These are phyloP conservation scores for Melanotaenia boesemani DNA, from an alignment of 2,797 vertebrate species.

Conservation along the genomic window DNA sequence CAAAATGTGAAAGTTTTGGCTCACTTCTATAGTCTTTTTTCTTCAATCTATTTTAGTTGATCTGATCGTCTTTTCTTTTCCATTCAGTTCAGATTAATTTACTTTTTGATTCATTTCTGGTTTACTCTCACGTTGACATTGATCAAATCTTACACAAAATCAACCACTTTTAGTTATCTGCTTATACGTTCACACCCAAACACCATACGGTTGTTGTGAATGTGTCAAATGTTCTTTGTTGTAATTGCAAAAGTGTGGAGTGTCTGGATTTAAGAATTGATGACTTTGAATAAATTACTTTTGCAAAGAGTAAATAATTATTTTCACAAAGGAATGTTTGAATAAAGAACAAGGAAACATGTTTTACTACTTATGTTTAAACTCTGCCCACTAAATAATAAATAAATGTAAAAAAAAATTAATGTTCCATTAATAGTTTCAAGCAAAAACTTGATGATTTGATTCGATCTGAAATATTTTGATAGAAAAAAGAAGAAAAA, in stretches of 20 bases:
- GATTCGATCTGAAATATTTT: background rate
- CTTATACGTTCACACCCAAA: constrained; percentile 4
- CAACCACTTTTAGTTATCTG: background rate
- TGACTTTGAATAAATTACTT: background rate
- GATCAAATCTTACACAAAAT: constrained; percentile 21
- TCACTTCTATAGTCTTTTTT: background rate
- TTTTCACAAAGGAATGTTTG: background rate
- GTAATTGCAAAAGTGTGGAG: background rate
- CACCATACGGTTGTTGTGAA: background rate
- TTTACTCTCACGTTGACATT: constrained; percentile 7
- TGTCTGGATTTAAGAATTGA: background rate
- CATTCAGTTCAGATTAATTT: constrained; percentile 3
- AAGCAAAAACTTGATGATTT: background rate
- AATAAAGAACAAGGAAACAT: background rate
- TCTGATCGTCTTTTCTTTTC: constrained; percentile 1
- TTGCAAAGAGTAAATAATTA: background rate
- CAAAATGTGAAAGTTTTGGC: constrained; percentile 4
- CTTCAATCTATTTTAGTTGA: background rate
- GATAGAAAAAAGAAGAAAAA: background rate
- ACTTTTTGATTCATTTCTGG: background rate
- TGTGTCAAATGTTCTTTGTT: background rate
- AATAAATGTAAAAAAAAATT: background rate
- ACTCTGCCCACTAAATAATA: background rate
- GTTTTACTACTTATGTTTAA: background rate
- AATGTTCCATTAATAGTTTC: background rate